Evolutionary conservation across 53 echinoderm and acorn worm species (phyloP).

Genomic region (Antedon mediterranea): DNA sequence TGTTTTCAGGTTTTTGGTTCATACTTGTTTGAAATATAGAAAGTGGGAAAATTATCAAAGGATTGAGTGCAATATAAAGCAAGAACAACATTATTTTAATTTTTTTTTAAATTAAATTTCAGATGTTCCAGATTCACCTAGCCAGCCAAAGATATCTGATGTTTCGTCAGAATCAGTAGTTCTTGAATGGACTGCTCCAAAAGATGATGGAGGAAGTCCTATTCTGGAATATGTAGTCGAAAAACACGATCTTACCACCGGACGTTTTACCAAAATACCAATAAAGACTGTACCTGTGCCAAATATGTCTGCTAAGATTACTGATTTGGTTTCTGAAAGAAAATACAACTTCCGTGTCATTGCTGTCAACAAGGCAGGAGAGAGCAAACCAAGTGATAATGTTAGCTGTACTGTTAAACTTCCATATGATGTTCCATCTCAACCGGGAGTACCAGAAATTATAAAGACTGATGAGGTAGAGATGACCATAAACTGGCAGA

Average conservation of each 20-base stretch:
- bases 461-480: constrained; percentile 26
- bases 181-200: neutral
- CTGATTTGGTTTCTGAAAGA: neutral
- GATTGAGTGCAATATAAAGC: too few relatives aligned
- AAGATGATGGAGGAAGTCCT: neutral
- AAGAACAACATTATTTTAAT: too few relatives aligned
- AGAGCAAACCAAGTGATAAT: constrained; percentile 50
- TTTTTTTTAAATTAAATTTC: neutral
- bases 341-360: constrained; percentile 56
- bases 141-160: neutral
- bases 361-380: constrained; percentile 55
- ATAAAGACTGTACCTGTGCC: neutral
- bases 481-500: constrained; percentile 36
- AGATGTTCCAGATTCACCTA: neutral
- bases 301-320: neutral
- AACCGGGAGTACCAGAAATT: constrained; percentile 42
- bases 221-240: neutral
- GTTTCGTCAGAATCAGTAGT: neutral
- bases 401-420: constrained; percentile 47
- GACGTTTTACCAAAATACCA: neutral
- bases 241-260: neutral
- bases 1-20: too few relatives aligned
- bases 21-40: too few relatives aligned
- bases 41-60: too few relatives aligned
- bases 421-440: constrained; percentile 62